Evolutionary conservation across 1,140 invertebrate genomes (phyloP).

Genomic region (Lordiphosa collinella): DNA sequence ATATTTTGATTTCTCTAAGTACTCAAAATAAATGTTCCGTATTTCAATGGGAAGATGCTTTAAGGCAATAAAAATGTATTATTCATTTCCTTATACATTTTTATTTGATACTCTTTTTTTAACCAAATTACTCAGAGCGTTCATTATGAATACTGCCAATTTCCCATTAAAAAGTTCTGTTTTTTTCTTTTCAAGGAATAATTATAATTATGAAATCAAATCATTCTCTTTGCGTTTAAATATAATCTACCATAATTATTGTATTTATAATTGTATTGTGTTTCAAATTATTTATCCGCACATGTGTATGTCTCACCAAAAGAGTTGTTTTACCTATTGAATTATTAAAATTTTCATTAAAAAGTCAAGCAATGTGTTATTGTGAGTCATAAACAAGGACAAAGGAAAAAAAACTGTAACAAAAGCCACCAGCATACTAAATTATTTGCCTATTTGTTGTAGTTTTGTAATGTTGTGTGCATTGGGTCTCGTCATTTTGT

Average conservation of each 20-base stretch:
- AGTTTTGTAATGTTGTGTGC: conserved; percentile 20
- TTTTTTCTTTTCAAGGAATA: background rate
- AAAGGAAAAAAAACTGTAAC: conserved; percentile 21
- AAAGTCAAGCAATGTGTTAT: conserved; percentile 57
- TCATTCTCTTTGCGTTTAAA: background rate
- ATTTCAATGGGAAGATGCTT: too few species aligned
- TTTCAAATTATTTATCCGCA: background rate
- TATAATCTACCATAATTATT: conserved; percentile 36
- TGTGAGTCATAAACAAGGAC: conserved; percentile 5
- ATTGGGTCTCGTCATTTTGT: conserved; percentile 26
- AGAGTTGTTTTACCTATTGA: conserved; percentile 34
- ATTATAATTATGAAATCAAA: too few species aligned
- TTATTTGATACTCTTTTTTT: too few species aligned
- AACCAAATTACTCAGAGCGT: too few species aligned
- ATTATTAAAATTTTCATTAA: conserved; percentile 72
- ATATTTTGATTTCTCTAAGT: too few species aligned
- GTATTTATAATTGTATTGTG: background rate
- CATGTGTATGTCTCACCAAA: background rate
- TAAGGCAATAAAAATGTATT: too few species aligned
- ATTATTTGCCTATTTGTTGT: conserved; percentile 58
- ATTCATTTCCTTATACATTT: too few species aligned
- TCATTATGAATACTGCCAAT: too few species aligned
- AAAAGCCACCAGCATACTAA: conserved; percentile 18
- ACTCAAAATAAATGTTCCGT: too few species aligned
- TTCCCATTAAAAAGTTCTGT: background rate